Base-by-base conservation (phyloP, 2,797 vertebrate genomes). In the Bufotes viridis region DNA sequence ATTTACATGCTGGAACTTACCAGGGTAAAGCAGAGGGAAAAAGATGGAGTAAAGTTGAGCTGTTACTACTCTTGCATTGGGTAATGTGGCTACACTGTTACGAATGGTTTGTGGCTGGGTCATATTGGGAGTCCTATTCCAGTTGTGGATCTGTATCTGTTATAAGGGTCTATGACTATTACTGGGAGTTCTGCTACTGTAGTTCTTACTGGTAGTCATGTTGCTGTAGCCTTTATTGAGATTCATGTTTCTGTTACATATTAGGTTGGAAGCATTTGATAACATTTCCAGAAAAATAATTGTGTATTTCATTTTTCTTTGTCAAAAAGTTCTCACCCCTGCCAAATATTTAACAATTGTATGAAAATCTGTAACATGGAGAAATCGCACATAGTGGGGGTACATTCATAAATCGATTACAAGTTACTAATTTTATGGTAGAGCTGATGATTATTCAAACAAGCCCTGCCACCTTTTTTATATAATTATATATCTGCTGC, bases 401-500 rank as follows among this genome's bases (percentile, higher is more conserved):
- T 78, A 53, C n/a, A 78, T 78, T 55, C 22, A 53, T 78, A 24
- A 55, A 51, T 51, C 72, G 51, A 78, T 11, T 53, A 51, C 5
- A 2, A 55, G 74, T 76, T 49, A 53, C 51, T 53, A 78, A 55
- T 55, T 22, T 13, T 76, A 53, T 3, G 11, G 11, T 51, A 76
- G 42, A 72, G 17, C 14, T 34, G 13, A 78, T 55, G 22, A 78
- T 78, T n/a, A 78, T 53, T 78, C 11, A n/a, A 22, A 76, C n/a
- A n/a, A 22, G 11, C 22, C 18, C 5, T 13, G 49, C 53, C 49
- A 78, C 18, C 22, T n/a, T 55, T n/a, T 14, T 55, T 5, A n/a
- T 78, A 78, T 55, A 75, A 75, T 49, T 53, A 24, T 78, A 55
- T n/a, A 78, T 78, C 22, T 78, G 42, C 72, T 22, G 17, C 74